phyloP scores from a whole-genome alignment of 2,888 invertebrate species.

The Acleris literana region DNA sequence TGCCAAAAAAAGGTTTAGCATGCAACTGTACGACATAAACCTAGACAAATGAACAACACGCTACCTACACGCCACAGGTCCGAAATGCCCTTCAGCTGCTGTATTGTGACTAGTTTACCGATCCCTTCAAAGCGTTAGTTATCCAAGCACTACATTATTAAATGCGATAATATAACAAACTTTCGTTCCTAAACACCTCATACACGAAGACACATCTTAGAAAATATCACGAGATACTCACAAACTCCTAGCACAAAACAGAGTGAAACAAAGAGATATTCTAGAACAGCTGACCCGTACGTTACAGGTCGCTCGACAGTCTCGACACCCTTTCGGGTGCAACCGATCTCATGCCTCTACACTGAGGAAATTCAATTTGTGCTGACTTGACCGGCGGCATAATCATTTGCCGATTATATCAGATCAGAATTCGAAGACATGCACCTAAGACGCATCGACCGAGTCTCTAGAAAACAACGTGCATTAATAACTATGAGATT shows the following conservation, averaged over 20 bases:
- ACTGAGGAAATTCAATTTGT: background rate
- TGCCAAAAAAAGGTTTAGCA: conserved; percentile 17
- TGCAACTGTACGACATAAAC: conserved; percentile 16
- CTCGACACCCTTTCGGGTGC: background rate
- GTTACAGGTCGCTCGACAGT: background rate
- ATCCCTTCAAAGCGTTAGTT: conserved; percentile 52
- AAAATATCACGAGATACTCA: conserved; percentile 41
- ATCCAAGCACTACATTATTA: conserved; percentile 43
- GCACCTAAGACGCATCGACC: background rate
- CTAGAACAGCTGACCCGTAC: background rate
- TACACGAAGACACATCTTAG: conserved; percentile 23
- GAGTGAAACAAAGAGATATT: conserved; percentile 27
- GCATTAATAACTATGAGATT: conserved; percentile 58
- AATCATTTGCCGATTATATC: background rate
- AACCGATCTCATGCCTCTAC: background rate
- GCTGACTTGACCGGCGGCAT: background rate
- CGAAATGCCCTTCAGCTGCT: conserved; percentile 24
- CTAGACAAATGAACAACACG: conserved; percentile 3
- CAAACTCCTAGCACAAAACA: conserved; percentile 36
- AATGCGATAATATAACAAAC: conserved; percentile 47
- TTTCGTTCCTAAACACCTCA: conserved; percentile 43
- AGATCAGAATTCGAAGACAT: background rate
- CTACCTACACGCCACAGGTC: conserved; percentile 37
- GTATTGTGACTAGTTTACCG: conserved; percentile 58
- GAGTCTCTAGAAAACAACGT: conserved; percentile 20